Percentiles rank a stretch among this genome's conserved stretches.
phyloP scores from a whole-genome alignment of 1,140 invertebrate species.

The Drosophila chauvacae region DNA sequence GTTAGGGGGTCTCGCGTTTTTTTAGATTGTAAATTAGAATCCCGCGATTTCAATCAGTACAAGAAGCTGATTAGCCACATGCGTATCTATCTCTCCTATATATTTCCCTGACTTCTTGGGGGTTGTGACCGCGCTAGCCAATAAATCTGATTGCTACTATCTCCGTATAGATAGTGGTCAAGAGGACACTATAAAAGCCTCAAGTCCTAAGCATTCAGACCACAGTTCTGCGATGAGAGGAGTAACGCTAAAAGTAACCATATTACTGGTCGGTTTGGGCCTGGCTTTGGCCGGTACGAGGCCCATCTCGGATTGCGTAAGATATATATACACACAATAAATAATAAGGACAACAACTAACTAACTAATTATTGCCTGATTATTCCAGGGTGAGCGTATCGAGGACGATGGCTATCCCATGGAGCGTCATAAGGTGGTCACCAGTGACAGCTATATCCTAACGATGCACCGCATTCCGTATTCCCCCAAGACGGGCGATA shows the following conservation, averaged over 20 bases:
- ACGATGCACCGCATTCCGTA: conserved; percentile 77
- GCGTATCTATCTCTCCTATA: conserved; percentile 37
- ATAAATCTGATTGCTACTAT: conserved; percentile 54
- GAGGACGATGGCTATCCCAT: conserved; percentile 72
- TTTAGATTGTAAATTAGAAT: conserved; percentile 47
- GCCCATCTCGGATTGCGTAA: conserved; percentile 74
- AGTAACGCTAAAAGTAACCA: conserved; percentile 31
- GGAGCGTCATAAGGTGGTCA: conserved; percentile 66
- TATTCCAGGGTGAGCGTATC: conserved; percentile 64
- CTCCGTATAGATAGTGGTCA: conserved; percentile 29
- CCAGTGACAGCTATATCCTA: conserved; percentile 68
- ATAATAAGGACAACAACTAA: not conserved
- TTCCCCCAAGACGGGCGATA: conserved; percentile 53
- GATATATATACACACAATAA: not conserved
- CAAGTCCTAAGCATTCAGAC: not conserved
- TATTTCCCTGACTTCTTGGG: conserved; percentile 31
- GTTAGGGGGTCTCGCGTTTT: conserved; percentile 18
- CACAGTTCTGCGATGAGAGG: conserved; percentile 47
- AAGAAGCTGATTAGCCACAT: conserved; percentile 41
- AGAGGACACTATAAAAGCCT: conserved; percentile 42
- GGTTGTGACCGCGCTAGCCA: conserved; percentile 16
- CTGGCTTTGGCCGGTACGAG: conserved; percentile 45
- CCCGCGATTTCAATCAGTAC: conserved; percentile 37
- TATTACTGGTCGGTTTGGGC: conserved; percentile 51
- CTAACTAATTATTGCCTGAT: not conserved